Evolutionary conservation across 2,888 invertebrate species (phyloP).

Genomic region (Holacanthella duospinosa): DNA sequence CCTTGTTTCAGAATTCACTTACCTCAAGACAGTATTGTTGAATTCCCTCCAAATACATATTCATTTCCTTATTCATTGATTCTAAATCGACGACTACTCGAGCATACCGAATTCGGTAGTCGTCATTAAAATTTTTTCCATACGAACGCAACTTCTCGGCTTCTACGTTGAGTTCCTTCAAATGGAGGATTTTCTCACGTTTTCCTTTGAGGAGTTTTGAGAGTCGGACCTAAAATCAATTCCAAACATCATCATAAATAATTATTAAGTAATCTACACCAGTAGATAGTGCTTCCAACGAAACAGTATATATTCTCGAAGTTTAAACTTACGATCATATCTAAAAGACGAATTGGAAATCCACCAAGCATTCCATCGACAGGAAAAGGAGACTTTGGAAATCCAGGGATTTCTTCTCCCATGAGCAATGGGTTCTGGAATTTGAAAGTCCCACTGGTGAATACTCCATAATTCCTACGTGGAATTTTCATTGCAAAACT

Average conservation of each 20-base stretch:
- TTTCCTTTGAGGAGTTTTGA: constrained; percentile 76
- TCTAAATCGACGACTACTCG: constrained; percentile 74
- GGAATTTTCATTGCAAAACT: constrained; percentile 72
- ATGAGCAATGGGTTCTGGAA: constrained; percentile 40
- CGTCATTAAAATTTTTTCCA: constrained; percentile 65
- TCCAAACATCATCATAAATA: too few species aligned
- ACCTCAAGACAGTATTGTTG: constrained; percentile 69
- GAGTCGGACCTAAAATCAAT: constrained; percentile 59
- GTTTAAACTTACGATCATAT: constrained; percentile 57
- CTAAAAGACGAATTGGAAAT: constrained; percentile 72
- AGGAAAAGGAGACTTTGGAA: constrained; percentile 38
- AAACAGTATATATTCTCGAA: not conserved
- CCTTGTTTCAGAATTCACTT: not conserved
- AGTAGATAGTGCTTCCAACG: constrained; percentile 11
- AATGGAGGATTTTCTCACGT: constrained; percentile 62
- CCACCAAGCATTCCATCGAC: constrained; percentile 58
- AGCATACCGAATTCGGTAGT: constrained; percentile 86
- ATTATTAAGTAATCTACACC: constrained; percentile 5
- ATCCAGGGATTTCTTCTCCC: constrained; percentile 43
- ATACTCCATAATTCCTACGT: constrained; percentile 48
- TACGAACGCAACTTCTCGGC: constrained; percentile 77
- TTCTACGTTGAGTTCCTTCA: constrained; percentile 79
- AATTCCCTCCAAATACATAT: constrained; percentile 72
- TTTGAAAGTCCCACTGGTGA: constrained; percentile 38
- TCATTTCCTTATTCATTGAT: constrained; percentile 76